Conservation (phyloP, 2,888 invertebrate genomes). For the Frankliniella fusca region DNA sequence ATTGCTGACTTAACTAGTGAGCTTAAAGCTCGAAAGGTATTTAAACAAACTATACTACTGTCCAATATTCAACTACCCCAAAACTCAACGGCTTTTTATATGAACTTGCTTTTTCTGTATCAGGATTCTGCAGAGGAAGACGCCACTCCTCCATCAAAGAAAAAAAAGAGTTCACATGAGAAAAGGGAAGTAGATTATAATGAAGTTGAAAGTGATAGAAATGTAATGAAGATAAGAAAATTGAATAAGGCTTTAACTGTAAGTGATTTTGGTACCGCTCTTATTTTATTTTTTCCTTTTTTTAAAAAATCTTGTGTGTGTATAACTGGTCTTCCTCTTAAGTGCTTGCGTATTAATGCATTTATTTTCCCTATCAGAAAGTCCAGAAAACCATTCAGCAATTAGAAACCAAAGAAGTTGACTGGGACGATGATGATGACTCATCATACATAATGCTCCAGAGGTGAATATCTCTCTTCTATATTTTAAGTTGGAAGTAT, state of each 20-base stretch:
- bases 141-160: neutral
- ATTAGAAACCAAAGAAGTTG: slow-evolving; percentile 33
- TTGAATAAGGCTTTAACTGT: neutral
- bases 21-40: neutral
- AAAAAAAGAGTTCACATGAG: neutral
- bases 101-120: neutral
- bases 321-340: no score
- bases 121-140: neutral
- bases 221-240: neutral
- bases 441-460: slow-evolving; percentile 33
- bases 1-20: neutral
- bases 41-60: neutral
- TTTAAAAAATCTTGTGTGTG: no score
- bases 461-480: slow-evolving; percentile 30
- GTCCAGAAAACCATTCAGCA: slow-evolving; percentile 12
- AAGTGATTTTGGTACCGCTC: neutral
- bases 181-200: neutral
- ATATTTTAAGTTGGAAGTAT: neutral
- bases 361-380: neutral
- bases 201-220: neutral
- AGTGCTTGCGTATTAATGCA: neutral
- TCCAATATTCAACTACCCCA: neutral
- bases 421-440: slow-evolving; percentile 35
- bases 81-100: neutral
- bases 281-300: no score